These are phyloP conservation scores for Camptogramma bilineatum DNA, from an alignment of 2,888 invertebrate species.

Conservation along the genomic window DNA sequence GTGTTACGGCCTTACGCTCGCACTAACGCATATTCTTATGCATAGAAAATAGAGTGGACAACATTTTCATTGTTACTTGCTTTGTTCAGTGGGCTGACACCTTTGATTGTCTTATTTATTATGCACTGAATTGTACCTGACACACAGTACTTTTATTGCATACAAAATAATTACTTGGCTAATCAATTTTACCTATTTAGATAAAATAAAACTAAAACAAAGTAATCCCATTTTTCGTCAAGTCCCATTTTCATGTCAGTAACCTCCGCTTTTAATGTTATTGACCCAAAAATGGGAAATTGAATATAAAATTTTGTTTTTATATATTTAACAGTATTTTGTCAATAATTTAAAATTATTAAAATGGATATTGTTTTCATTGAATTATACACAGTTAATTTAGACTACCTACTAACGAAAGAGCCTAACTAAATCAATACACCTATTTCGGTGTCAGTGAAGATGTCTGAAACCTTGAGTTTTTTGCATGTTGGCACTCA, in stretches of 20 bases:
- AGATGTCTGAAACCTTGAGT: constrained; percentile 6
- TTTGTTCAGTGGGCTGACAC: constrained; percentile 28
- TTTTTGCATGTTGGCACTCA: background rate
- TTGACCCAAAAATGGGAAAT: background rate
- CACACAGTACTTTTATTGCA: too few relatives aligned
- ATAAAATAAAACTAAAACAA: background rate
- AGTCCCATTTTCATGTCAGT: too few relatives aligned
- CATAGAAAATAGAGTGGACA: constrained; percentile 22
- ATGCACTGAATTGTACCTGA: background rate
- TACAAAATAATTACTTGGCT: background rate
- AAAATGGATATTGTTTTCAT: too few relatives aligned
- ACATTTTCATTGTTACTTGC: constrained; percentile 18
- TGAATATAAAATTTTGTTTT: too few relatives aligned
- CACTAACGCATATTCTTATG: constrained; percentile 27
- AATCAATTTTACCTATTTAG: background rate
- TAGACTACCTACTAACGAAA: too few relatives aligned
- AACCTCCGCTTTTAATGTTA: background rate
- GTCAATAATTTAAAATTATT: too few relatives aligned
- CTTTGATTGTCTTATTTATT: constrained; percentile 21
- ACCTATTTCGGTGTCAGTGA: background rate
- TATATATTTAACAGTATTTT: too few relatives aligned
- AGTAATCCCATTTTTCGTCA: too few relatives aligned
- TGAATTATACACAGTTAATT: too few relatives aligned
- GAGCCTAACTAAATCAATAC: background rate
- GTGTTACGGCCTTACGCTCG: constrained; percentile 58